Conservation (phyloP, 2,797 vertebrate genomes). For the Propithecus deckenii region DNA sequence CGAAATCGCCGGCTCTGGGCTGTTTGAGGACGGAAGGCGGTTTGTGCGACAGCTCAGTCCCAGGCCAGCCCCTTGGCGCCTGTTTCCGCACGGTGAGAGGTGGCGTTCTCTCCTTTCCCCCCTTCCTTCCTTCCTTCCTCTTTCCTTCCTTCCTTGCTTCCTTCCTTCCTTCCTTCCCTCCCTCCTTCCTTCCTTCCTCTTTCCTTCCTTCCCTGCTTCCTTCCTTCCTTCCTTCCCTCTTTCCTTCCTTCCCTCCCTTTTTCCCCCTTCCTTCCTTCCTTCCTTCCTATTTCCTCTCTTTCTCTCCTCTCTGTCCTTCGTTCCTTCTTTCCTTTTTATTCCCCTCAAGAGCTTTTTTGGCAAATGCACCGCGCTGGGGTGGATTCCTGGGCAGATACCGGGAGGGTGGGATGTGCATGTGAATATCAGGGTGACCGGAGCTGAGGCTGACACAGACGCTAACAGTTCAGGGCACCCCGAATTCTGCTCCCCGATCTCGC, state of each 20-base stretch:
- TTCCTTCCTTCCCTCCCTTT: accelerated
- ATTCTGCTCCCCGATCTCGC: no score
- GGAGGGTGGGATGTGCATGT: not conserved
- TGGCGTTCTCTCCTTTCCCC: accelerated
- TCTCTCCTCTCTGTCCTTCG: not conserved
- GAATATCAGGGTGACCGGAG: not conserved
- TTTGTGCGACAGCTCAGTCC: no score
- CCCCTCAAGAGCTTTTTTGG: not conserved
- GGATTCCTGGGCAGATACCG: not conserved
- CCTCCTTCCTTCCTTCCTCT: not conserved
- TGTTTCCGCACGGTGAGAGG: not conserved
- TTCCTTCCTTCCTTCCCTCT: not conserved
- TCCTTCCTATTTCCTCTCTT: accelerated
- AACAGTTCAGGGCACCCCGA: not conserved
- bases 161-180: no score
- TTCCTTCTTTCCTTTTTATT: not conserved
- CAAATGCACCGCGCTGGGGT: not conserved
- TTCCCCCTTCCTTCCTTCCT: not conserved
- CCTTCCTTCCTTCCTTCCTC: no score
- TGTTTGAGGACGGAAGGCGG: accelerated
- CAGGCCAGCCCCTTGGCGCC: accelerated
- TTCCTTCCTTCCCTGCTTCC: no score
- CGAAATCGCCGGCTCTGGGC: not conserved
- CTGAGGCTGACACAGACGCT: accelerated
- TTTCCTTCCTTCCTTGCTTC: accelerated